These are phyloP conservation scores for Coptodon bakossiorum DNA, from an alignment of 2,113 vertebrate species.

Conservation along the genomic window DNA sequence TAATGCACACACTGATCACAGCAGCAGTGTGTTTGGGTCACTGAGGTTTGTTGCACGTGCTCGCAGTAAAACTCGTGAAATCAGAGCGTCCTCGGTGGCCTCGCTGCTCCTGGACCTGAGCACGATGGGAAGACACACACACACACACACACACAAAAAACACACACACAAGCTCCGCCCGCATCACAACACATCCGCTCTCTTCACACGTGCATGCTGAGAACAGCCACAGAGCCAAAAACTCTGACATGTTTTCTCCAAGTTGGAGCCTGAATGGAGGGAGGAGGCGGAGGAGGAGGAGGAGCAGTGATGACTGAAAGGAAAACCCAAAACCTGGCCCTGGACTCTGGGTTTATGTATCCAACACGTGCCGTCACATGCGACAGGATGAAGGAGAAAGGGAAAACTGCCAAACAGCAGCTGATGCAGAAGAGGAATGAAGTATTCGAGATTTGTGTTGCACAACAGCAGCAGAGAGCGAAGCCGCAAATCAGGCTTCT, in stretches of 20 bases:
- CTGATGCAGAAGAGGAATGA: not conserved
- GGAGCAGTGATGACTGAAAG: not conserved
- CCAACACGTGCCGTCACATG: slow-evolving; percentile 30
- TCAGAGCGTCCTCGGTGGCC: not conserved
- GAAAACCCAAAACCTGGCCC: not conserved
- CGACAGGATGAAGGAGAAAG: not conserved
- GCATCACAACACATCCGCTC: not conserved
- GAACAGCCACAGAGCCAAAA: not conserved
- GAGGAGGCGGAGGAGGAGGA: not conserved
- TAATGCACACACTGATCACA: not conserved
- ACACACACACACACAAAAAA: not conserved
- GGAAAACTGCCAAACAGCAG: not conserved
- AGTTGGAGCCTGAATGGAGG: not conserved
- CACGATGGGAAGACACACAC: not conserved
- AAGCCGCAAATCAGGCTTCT: not conserved
- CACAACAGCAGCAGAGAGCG: not conserved
- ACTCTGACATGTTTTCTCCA: slow-evolving; percentile 30
- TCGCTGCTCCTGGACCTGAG: not conserved
- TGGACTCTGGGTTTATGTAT: not conserved
- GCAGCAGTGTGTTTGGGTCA: not conserved
- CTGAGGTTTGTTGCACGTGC: not conserved
- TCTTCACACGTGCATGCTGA: slow-evolving; percentile 20
- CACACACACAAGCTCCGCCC: not conserved
- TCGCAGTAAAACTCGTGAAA: not conserved
- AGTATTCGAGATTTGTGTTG: not conserved